Conservation (phyloP, 2,797 vertebrate genomes). For the Poeciliopsis paucimaculata region DNA sequence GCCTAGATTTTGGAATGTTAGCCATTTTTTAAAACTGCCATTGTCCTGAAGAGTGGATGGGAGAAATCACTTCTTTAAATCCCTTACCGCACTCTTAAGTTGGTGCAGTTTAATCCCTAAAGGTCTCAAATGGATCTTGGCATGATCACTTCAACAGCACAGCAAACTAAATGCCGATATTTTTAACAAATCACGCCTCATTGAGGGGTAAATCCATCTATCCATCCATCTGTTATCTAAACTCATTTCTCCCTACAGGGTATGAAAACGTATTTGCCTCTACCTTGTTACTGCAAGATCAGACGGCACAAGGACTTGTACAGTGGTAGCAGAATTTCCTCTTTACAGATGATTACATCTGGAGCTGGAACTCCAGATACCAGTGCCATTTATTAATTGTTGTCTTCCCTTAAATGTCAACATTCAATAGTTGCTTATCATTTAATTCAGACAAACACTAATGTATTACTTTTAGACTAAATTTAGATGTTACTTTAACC, state of each 20-base stretch:
- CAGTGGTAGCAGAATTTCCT: background rate
- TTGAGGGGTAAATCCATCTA: background rate
- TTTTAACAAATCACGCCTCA: background rate
- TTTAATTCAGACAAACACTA: background rate
- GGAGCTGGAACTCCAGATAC: background rate
- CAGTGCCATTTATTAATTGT: background rate
- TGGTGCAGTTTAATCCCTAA: background rate
- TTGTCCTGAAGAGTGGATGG: background rate
- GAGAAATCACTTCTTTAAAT: background rate
- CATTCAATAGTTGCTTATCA: background rate
- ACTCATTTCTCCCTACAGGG: background rate
- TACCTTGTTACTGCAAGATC: background rate
- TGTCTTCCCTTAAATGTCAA: background rate
- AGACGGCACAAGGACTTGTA: background rate
- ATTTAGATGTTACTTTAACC: background rate
- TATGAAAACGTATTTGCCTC: background rate
- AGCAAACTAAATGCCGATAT: background rate
- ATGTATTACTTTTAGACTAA: background rate
- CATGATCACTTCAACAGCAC: background rate
- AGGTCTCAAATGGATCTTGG: background rate
- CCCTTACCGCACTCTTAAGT: background rate
- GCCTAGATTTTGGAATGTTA: background rate
- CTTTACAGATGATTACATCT: background rate
- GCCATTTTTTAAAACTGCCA: background rate
- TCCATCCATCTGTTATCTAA: no score